Conservation (phyloP, 1,140 invertebrate species). For the Tetragnatha versicolor region DNA sequence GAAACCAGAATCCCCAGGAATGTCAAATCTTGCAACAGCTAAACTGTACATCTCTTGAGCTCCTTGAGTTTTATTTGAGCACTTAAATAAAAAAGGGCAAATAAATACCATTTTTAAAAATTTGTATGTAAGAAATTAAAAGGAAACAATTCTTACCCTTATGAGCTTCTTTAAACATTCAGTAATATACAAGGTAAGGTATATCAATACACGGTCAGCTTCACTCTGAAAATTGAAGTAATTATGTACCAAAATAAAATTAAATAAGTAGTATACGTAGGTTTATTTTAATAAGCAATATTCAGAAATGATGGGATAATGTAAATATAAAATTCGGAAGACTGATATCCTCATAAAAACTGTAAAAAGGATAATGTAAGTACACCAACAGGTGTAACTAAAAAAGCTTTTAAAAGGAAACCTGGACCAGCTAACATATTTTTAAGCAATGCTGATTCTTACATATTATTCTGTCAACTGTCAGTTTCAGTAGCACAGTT, state of each 20-base stretch:
- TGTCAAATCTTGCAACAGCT: constrained; percentile 93
- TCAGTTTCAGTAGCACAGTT: too few relatives aligned
- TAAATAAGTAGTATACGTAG: too few relatives aligned
- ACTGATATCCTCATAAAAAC: too few relatives aligned
- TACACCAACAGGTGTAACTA: too few relatives aligned
- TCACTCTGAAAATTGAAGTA: constrained; percentile 78
- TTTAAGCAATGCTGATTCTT: too few relatives aligned
- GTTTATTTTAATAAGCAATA: too few relatives aligned
- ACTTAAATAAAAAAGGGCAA: constrained; percentile 64
- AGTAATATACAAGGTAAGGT: constrained; percentile 97
- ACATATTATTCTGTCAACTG: too few relatives aligned
- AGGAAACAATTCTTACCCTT: constrained; percentile 67
- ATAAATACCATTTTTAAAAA: background rate
- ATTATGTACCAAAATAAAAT: background rate
- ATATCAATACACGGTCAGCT: constrained; percentile 94
- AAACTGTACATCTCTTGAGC: constrained; percentile 95
- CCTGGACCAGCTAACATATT: too few relatives aligned
- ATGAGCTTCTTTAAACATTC: constrained; percentile 96
- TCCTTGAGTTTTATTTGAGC: constrained; percentile 86
- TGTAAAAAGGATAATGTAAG: too few relatives aligned
- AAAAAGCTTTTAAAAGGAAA: too few relatives aligned
- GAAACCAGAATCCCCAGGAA: constrained; percentile 95
- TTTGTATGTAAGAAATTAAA: constrained; percentile 19
- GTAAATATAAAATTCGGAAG: too few relatives aligned
- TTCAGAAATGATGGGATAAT: too few relatives aligned